These are phyloP conservation scores for Drosophila dunni DNA, from an alignment of 1,140 invertebrate species.

Conservation along the genomic window DNA sequence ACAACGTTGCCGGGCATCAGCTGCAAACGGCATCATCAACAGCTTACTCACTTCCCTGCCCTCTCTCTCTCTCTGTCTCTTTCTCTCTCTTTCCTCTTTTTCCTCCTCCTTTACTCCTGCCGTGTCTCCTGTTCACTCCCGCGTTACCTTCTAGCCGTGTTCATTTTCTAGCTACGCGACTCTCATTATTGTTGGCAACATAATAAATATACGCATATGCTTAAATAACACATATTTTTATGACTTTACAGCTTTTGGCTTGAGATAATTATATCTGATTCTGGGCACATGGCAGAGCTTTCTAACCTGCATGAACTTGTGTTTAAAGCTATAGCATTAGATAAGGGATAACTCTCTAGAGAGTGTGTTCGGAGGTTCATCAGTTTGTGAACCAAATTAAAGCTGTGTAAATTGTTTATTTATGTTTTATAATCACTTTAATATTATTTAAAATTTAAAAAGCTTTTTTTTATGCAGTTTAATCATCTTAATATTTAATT, in stretches of 20 bases:
- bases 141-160: not conserved
- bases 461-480: no score
- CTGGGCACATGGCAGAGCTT: not conserved
- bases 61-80: not conserved
- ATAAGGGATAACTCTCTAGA: not conserved
- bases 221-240: constrained; percentile 47
- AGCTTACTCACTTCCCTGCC: constrained; percentile 3
- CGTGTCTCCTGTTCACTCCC: no score
- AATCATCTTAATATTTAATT: no score
- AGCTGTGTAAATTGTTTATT: no score
- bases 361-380: not conserved
- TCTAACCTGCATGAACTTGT: not conserved
- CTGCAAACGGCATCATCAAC: constrained; percentile 46
- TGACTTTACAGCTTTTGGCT: constrained; percentile 29
- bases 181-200: constrained; percentile 43
- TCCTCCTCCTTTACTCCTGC: not conserved
- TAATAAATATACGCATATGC: constrained; percentile 48
- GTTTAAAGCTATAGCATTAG: constrained; percentile 1
- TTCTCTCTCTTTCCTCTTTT: not conserved
- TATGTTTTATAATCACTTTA: no score
- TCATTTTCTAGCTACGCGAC: not conserved
- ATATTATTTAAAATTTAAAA: no score
- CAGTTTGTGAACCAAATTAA: no score
- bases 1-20: constrained; percentile 45
- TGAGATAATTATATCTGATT: constrained; percentile 36